Evolutionary conservation across 2,888 invertebrate species (phyloP).

Genomic region (Oxycera nigricornis): DNA sequence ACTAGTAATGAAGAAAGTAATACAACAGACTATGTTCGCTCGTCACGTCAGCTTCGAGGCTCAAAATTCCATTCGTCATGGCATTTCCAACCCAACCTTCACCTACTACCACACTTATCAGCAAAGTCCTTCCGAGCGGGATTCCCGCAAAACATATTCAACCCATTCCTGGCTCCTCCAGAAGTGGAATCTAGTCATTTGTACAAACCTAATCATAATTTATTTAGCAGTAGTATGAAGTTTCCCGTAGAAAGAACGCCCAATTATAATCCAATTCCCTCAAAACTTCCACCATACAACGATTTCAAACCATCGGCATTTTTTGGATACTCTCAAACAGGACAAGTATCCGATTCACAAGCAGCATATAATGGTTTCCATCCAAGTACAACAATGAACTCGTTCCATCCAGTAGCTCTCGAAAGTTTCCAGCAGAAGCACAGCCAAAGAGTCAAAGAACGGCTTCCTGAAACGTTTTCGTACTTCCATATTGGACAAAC

Average conservation of each 20-base stretch:
- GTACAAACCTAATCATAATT: conserved; percentile 38
- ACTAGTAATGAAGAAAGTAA: conserved; percentile 42
- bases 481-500: conserved; percentile 61
- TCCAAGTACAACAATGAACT: background rate
- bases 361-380: background rate
- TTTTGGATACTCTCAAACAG: conserved; percentile 49
- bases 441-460: conserved; percentile 4
- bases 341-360: background rate
- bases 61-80: conserved; percentile 42
- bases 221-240: conserved; percentile 34
- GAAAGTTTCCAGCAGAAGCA: background rate
- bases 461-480: conserved; percentile 57
- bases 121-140: conserved; percentile 54
- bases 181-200: conserved; percentile 34
- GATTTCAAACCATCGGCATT: conserved; percentile 37
- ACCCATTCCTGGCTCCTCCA: conserved; percentile 59
- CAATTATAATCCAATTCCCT: background rate
- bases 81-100: conserved; percentile 45
- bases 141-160: conserved; percentile 55
- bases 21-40: conserved; percentile 53
- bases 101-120: conserved; percentile 51
- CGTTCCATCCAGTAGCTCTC: background rate
- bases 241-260: background rate
- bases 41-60: conserved; percentile 57
- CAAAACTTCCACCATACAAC: background rate